Base-by-base conservation (phyloP, 2,113 vertebrate species). In the Festucalex cinctus region DNA sequence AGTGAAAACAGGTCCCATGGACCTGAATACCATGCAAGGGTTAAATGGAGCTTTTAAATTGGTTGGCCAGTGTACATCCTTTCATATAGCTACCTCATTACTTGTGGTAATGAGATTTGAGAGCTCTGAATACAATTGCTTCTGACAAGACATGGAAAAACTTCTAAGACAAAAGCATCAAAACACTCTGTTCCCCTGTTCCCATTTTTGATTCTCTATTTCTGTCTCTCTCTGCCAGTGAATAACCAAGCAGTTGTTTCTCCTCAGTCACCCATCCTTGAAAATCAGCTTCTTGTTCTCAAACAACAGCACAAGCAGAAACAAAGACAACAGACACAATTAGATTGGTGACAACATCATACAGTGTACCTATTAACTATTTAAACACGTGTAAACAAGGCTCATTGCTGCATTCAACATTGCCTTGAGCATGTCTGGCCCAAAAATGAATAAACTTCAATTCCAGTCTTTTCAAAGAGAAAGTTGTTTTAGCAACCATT, bases 401-500 rank as follows among this genome's bases (percentile, higher is more conserved):
- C 32, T 73, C 37, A 35, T 57, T 61, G 70, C 44, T 65, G 74
- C n/a, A 1, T 49, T 79, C 81, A 70, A 77, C 79, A 71, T 76
- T 59, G 73, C 83, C 74, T 78, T 43, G 74, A 80, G 66, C 36
- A 43, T 67, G 63, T 80, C 75, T 78, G 83, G 88, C 84, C 84
- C 83, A 81, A 88, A 91, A 85, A 90, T 53, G 71, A 77, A 60
- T 63, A 71, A 69, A 65, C 58, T 84, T 86, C 85, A 74, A 77
- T 85, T 85, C 59, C 46, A 54, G 71, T 83, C 63, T 81, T 79
- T 90, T 88, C 79, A 89, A 88, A 91, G 81, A 80, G 28, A 59
- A 80, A 83, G 56, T 14, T 75, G 76, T 87, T 86, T 77, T 80
- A 87, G 84, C 87, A 90, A 78, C 82, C 75, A 85, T 90, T 91